Evolutionary conservation across 2,797 vertebrate genomes (phyloP).

Genomic region (Pampus argenteus): DNA sequence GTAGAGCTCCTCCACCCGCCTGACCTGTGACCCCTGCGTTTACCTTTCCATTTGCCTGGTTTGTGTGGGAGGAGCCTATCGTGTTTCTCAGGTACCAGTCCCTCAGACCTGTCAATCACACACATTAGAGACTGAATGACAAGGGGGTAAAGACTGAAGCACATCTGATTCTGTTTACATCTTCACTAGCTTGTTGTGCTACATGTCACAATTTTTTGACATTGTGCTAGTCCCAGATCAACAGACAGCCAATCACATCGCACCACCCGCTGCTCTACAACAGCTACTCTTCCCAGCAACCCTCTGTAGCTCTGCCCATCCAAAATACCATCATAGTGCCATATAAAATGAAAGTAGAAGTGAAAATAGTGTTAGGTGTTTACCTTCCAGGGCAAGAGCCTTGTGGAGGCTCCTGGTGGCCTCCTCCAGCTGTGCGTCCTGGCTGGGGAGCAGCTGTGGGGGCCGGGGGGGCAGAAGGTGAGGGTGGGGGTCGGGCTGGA

Average conservation of each 20-base stretch:
- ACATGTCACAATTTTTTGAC: too few species aligned
- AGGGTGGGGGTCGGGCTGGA: constrained; percentile 69
- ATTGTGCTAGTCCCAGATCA: too few species aligned
- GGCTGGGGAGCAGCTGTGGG: constrained; percentile 55
- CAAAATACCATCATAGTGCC: too few species aligned
- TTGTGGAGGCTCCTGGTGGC: constrained; percentile 88
- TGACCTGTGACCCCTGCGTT: constrained; percentile 68
- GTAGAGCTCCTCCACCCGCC: constrained; percentile 45
- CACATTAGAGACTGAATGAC: background rate
- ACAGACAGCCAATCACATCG: too few species aligned
- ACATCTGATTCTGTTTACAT: too few species aligned
- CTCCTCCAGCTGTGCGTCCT: constrained; percentile 78
- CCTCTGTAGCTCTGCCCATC: too few species aligned
- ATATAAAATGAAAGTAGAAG: too few species aligned
- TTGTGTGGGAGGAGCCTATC: constrained; percentile 71
- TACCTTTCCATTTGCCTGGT: constrained; percentile 42
- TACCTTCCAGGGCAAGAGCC: constrained; percentile 89
- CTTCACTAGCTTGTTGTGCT: too few species aligned
- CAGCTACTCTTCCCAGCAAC: too few species aligned
- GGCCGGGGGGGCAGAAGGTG: constrained; percentile 69
- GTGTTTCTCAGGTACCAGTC: constrained; percentile 94
- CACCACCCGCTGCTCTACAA: too few species aligned
- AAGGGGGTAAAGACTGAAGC: too few species aligned
- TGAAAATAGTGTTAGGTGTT: background rate
- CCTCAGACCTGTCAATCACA: constrained; percentile 81